These are phyloP conservation scores for Rhamnusium bicolor DNA, from an alignment of 2,888 invertebrate species.

Conservation along the genomic window DNA sequence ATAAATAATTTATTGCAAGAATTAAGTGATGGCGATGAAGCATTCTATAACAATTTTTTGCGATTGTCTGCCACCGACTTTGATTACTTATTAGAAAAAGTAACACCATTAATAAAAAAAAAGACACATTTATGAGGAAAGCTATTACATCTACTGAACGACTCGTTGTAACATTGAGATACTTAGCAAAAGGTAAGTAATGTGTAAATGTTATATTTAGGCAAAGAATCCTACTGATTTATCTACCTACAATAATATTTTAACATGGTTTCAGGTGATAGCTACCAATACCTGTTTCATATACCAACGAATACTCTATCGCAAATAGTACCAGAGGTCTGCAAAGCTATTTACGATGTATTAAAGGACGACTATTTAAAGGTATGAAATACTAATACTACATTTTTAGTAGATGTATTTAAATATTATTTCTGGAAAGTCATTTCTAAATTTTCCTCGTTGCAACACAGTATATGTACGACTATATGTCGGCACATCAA, in stretches of 20 bases:
- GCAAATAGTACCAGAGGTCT: background rate
- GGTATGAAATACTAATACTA: too few relatives aligned
- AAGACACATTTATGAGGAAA: background rate
- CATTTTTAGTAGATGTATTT: too few relatives aligned
- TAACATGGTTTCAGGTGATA: background rate
- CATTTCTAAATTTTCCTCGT: too few relatives aligned
- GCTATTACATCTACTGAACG: background rate
- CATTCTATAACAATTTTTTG: background rate
- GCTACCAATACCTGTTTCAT: background rate
- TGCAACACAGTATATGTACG: too few relatives aligned
- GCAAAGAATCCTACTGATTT: background rate
- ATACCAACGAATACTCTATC: background rate
- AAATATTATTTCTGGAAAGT: too few relatives aligned
- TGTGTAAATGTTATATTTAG: background rate
- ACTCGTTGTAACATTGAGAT: background rate
- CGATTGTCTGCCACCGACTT: background rate
- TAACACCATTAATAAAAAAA: background rate
- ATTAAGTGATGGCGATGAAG: background rate
- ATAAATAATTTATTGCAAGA: background rate
- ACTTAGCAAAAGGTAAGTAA: background rate
- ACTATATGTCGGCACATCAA: too few relatives aligned
- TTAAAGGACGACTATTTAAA: background rate
- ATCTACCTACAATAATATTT: background rate
- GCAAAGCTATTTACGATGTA: background rate
- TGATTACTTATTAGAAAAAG: conserved; percentile 1